These are phyloP conservation scores for Dipodomys spectabilis DNA, from an alignment of 2,113 vertebrate species.

Conservation along the genomic window DNA sequence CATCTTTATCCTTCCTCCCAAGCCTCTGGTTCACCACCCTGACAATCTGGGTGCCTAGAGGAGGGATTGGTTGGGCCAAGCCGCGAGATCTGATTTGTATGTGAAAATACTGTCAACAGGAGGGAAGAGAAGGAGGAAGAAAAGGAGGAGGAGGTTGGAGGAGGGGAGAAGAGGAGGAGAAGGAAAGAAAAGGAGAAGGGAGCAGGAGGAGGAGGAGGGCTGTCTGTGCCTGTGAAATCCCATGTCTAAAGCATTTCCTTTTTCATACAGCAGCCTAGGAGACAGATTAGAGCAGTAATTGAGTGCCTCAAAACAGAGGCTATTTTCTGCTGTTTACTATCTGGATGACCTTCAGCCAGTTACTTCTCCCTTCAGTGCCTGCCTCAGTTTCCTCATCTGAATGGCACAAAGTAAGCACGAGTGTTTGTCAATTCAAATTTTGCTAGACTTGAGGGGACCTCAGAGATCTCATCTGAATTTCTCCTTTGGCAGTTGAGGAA, in stretches of 20 bases:
- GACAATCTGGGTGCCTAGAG: background rate
- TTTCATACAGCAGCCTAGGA: background rate
- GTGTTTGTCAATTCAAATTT: background rate
- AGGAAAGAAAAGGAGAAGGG: no score
- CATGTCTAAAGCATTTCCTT: background rate
- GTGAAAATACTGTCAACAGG: background rate
- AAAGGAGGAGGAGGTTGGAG: no score
- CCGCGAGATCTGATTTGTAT: background rate
- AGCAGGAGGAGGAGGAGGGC: background rate
- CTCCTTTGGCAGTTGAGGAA: slow-evolving; percentile 49
- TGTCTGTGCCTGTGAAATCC: background rate
- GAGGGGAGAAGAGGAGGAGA: no score
- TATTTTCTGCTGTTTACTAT: background rate
- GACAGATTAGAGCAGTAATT: background rate
- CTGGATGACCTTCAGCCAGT: background rate
- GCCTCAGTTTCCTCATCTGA: no score
- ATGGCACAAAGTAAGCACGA: background rate
- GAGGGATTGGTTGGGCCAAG: background rate
- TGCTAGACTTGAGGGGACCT: slow-evolving; percentile 6
- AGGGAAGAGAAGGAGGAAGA: no score
- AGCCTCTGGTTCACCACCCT: background rate
- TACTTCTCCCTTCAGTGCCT: background rate
- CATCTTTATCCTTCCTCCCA: background rate
- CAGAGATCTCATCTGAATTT: slow-evolving; percentile 22
- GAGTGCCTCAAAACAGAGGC: background rate